Conservation (phyloP, 2,797 vertebrate species). For the Picus viridis region DNA sequence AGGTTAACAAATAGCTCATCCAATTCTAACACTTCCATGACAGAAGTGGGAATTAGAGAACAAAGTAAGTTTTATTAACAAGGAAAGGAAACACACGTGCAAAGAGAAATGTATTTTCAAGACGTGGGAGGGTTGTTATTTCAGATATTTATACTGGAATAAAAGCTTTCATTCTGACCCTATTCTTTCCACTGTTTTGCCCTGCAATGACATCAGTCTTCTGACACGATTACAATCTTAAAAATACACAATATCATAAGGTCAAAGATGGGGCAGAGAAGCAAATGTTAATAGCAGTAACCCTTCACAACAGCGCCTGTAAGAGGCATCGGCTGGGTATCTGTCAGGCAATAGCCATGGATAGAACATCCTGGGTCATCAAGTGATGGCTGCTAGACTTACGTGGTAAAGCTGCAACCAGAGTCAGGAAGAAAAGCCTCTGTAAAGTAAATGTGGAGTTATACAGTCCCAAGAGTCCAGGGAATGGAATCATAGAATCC, state of each 20-base stretch:
- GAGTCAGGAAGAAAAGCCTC: not conserved
- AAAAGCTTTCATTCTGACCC: no score
- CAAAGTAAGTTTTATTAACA: not conserved
- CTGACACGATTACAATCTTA: not conserved
- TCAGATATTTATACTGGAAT: slow-evolving; percentile 11
- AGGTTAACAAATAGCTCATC: not conserved
- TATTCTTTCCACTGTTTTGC: not conserved
- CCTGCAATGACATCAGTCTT: not conserved
- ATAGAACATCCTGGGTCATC: not conserved
- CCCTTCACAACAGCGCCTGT: not conserved
- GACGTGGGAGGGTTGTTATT: not conserved
- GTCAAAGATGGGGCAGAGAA: not conserved
- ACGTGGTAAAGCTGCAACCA: not conserved
- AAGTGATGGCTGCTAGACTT: not conserved
- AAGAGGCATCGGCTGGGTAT: not conserved
- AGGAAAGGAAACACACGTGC: not conserved
- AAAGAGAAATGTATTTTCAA: not conserved
- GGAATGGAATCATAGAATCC: no score
- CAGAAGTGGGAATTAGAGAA: slow-evolving; percentile 15
- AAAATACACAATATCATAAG: not conserved
- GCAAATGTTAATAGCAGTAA: not conserved
- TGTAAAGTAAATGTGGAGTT: not conserved
- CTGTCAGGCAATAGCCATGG: not conserved
- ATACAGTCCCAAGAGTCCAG: not conserved
- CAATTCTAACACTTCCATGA: slow-evolving; percentile 5